Percentiles rank a stretch among this genome's conserved stretches.
Evolutionary conservation across 37 sponge, comb jelly and placozoan species (phyloP).

Genomic region (Dysidea cf. avara): DNA sequence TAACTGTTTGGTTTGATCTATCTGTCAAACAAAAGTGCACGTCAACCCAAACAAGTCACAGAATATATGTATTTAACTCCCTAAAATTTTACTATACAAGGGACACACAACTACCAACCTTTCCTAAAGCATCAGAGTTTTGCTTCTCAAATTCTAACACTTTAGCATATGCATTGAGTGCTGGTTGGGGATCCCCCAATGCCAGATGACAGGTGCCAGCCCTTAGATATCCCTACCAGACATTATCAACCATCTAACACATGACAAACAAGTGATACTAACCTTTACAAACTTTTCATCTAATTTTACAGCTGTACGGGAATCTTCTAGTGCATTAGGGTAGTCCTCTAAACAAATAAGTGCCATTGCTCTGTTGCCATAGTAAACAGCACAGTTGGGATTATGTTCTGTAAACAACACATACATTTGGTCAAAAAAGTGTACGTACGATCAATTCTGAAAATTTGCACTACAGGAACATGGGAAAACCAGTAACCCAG

Average conservation of each 20-base stretch:
- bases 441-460: too few relatives aligned
- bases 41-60: too few relatives aligned
- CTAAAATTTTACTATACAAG: too few relatives aligned
- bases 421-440: too few relatives aligned
- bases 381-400: slow-evolving; percentile 62
- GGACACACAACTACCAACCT: slow-evolving; percentile 33
- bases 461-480: too few relatives aligned
- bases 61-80: too few relatives aligned
- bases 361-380: slow-evolving; percentile 84
- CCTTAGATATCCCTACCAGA: slow-evolving; percentile 73
- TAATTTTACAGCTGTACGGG: slow-evolving; percentile 35
- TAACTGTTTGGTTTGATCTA: slow-evolving; percentile 3
- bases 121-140: slow-evolving; percentile 56
- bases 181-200: slow-evolving; percentile 75
- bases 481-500: too few relatives aligned
- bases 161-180: slow-evolving; percentile 64
- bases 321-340: slow-evolving; percentile 64
- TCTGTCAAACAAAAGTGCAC: not conserved
- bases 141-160: slow-evolving; percentile 52
- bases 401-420: slow-evolving; percentile 37
- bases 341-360: slow-evolving; percentile 75
- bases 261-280: not conserved
- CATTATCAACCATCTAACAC: not conserved
- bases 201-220: slow-evolving; percentile 88
- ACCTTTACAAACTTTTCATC: slow-evolving; percentile 44